These are phyloP conservation scores for Gallinago undulata DNA, from an alignment of 2,113 vertebrate genomes.

Conservation along the genomic window DNA sequence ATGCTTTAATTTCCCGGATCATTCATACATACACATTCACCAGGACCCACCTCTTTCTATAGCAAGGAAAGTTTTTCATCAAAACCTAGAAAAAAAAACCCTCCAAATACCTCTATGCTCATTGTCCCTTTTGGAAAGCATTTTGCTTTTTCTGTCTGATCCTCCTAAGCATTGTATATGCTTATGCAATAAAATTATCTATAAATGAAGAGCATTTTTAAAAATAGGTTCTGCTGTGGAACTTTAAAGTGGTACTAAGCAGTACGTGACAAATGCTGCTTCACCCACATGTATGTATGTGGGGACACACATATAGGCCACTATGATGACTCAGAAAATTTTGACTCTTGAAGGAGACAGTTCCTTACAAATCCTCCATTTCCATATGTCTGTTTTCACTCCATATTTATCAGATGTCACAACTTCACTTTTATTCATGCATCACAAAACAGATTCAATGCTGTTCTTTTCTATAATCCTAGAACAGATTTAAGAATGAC, in stretches of 20 bases:
- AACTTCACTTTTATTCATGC: constrained; percentile 22
- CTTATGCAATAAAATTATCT: neutral
- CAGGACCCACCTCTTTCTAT: neutral
- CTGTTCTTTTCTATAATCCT: constrained; percentile 33
- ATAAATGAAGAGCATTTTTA: neutral
- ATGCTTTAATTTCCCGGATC: neutral
- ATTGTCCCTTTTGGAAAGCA: neutral
- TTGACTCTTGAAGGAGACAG: neutral
- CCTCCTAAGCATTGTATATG: neutral
- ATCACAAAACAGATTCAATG: constrained; percentile 18
- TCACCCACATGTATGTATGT: neutral
- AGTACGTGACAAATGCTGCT: neutral
- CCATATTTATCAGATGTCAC: constrained; percentile 35
- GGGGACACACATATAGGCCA: neutral
- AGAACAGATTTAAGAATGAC: constrained; percentile 28
- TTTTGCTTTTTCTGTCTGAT: neutral
- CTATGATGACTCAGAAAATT: neutral
- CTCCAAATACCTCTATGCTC: neutral
- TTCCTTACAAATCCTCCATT: neutral
- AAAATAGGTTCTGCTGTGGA: neutral
- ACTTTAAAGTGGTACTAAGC: neutral
- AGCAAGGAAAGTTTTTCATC: neutral
- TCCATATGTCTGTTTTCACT: constrained; percentile 14
- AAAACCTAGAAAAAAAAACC: neutral
- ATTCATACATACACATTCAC: neutral